Base-by-base conservation (phyloP, 2,888 invertebrate species). In the Trissolcus japonicus region DNA sequence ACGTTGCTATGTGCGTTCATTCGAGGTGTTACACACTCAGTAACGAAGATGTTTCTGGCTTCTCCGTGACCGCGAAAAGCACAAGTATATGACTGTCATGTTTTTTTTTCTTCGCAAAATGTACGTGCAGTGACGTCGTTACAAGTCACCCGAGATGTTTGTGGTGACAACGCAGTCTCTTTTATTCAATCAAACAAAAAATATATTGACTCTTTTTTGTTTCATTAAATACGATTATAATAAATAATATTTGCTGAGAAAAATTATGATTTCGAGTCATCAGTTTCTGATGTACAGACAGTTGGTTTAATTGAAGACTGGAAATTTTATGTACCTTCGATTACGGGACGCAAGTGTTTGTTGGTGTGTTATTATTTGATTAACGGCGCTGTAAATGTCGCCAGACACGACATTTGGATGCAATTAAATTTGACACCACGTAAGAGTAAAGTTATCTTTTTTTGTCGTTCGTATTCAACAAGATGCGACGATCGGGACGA, bases 21-120 rank as follows among this genome's bases (percentile, higher is more conserved):
- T n/a, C 46, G 16, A 16, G n/a, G 46, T 16, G 46, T 16, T n/a
- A 14, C 16, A 16, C 4, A 4, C 16, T 16, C 14, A 16, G n/a
- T 46, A 46, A 46, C 46, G 16, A 46, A 46, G 46, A 46, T 16
- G 46, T 46, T 46, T 46, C 46, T 46, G 35, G 35, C 35, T 35
- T 35, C 35, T 35, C 11, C 6, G 35, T 35, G 35, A 35, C 35
- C 35, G 35, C 35, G 35, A 35, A 11, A 35, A 35, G 35, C 35
- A 35, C 35, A 35, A 35, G 9, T 46, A 46, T 46, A 46, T 46
- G 46, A 46, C n/a, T 35, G 35, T 35, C 35, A 46, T 16, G 16
- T 16, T 14, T 16, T 46, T 46, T 46, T 43, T 43, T 14, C 16
- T 46, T 46, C 7, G 46, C 46, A 46, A 46, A n/a, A 46, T 3